A percentile compares a stretch with the other conserved stretches of the same genome.
Conservation (phyloP, 2,888 invertebrate species). For the Aspidapion aeneum region DNA sequence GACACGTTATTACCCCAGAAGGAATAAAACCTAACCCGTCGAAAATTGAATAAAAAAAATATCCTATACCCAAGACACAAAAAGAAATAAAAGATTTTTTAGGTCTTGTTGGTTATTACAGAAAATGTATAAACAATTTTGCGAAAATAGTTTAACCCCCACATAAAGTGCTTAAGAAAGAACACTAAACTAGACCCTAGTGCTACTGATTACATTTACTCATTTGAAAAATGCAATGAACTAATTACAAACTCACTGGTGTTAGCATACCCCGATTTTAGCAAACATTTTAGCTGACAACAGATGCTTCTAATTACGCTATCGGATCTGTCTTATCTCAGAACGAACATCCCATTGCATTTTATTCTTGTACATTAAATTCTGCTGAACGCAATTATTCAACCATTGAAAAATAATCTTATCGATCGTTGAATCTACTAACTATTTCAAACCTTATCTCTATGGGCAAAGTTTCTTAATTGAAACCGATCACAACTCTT, state of each 20-base stretch:
- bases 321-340: slow-evolving; percentile 26
- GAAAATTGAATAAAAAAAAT: slow-evolving; percentile 14
- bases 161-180: slow-evolving; percentile 21
- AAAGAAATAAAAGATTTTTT: slow-evolving; percentile 15
- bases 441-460: slow-evolving; percentile 29
- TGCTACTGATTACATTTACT: slow-evolving; percentile 3
- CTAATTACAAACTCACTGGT: slow-evolving; percentile 28
- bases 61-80: slow-evolving; percentile 12
- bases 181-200: slow-evolving; percentile 5
- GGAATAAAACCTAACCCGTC: slow-evolving; percentile 14
- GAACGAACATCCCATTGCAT: slow-evolving; percentile 26
- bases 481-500: slow-evolving; percentile 3
- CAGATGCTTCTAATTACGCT: slow-evolving; percentile 26
- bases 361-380: slow-evolving; percentile 27
- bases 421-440: slow-evolving; percentile 25
- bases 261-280: slow-evolving; percentile 27
- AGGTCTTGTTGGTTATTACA: background rate
- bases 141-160: slow-evolving; percentile 15
- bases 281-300: slow-evolving; percentile 26
- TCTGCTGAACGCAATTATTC: slow-evolving; percentile 27
- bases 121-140: slow-evolving; percentile 14
- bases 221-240: slow-evolving; percentile 28
- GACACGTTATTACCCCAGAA: slow-evolving; percentile 6
- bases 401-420: slow-evolving; percentile 28
- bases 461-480: slow-evolving; percentile 24